Percentiles rank a stretch among this genome's conserved stretches.
phyloP scores from a whole-genome alignment of 2,888 invertebrate species.

The Leptopilina drosophilae region DNA sequence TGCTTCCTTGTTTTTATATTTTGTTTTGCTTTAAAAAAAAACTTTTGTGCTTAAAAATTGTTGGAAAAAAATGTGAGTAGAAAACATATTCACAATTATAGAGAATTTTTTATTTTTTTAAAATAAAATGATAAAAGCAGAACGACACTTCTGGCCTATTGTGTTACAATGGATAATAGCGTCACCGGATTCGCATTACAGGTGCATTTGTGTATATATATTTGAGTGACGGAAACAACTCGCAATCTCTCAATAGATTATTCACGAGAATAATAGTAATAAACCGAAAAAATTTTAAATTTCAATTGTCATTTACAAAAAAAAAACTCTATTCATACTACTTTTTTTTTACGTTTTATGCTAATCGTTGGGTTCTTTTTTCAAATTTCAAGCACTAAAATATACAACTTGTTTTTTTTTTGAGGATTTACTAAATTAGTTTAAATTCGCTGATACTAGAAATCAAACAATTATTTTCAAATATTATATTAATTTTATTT shows the following conservation, averaged over 20 bases:
- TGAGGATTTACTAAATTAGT: no score
- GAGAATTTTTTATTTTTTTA: neutral
- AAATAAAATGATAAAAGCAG: slow-evolving; percentile 8
- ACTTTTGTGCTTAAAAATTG: no score
- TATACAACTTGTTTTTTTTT: no score
- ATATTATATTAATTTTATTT: no score
- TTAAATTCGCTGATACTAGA: no score
- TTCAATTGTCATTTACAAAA: slow-evolving; percentile 5
- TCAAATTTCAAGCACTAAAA: no score
- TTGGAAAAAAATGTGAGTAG: no score
- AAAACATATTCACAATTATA: neutral
- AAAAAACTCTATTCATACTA: slow-evolving; percentile 2
- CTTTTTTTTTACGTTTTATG: neutral
- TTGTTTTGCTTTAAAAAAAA: no score
- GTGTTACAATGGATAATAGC: slow-evolving; percentile 46
- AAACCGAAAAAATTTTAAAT: slow-evolving; percentile 22
- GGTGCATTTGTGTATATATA: slow-evolving; percentile 43
- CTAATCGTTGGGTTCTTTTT: neutral
- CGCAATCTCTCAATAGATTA: slow-evolving; percentile 31
- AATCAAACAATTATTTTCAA: no score
- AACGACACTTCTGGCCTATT: slow-evolving; percentile 38
- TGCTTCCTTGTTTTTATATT: no score
- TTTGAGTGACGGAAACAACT: slow-evolving; percentile 43
- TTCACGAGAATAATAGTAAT: slow-evolving; percentile 24
- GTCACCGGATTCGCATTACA: slow-evolving; percentile 53